A percentile compares a stretch with the other conserved stretches of the same genome.
Conservation (phyloP, 1,140 invertebrate genomes). For the Laupala kohalensis region DNA sequence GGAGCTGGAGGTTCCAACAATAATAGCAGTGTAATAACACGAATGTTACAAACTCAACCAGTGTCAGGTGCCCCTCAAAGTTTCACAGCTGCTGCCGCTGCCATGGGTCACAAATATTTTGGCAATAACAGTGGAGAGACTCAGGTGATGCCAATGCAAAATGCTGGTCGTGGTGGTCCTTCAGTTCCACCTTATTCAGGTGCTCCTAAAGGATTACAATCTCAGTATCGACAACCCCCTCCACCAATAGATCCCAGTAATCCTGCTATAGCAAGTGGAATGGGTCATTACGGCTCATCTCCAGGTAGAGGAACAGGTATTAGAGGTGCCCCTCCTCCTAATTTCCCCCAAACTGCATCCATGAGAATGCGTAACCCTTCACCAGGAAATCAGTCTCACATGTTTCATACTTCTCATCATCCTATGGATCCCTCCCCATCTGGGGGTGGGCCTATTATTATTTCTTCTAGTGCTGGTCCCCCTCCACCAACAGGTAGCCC, state of each 20-base stretch:
- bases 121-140: conserved; percentile 18
- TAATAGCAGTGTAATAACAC: conserved; percentile 35
- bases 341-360: neutral
- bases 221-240: conserved; percentile 30
- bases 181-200: conserved; percentile 18
- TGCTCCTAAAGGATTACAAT: conserved; percentile 29
- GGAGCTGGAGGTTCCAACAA: neutral
- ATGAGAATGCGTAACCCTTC: conserved; percentile 25
- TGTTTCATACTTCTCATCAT: conserved; percentile 36
- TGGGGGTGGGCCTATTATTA: conserved; percentile 35
- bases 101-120: conserved; percentile 35
- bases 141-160: neutral
- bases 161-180: neutral
- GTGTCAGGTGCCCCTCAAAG: conserved; percentile 28
- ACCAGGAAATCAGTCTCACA: conserved; percentile 20
- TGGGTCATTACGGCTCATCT: conserved; percentile 1
- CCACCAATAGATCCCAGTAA: conserved; percentile 14
- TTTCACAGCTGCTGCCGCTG: conserved; percentile 30
- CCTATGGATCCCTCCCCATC: conserved; percentile 40
- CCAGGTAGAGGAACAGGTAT: neutral
- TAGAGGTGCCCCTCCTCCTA: neutral
- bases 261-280: neutral
- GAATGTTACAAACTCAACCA: conserved; percentile 42
- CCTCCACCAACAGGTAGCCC: conserved; percentile 8
- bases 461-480: conserved; percentile 14